Evolutionary conservation across 1,140 invertebrate species (phyloP).

Genomic region (Mycetomoellerius zeteki): DNA sequence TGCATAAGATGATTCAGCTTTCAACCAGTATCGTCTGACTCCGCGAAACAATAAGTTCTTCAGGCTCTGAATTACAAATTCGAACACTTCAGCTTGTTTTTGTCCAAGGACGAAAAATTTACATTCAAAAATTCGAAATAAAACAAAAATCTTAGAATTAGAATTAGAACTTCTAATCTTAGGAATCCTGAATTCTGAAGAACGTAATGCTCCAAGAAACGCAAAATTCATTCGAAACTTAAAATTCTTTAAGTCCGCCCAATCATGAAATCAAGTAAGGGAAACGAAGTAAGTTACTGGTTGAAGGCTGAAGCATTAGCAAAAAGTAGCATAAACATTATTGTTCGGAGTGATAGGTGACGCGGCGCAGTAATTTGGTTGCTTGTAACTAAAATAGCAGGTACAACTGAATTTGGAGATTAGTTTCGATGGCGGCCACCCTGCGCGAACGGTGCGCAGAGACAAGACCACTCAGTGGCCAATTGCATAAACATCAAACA

Average conservation of each 20-base stretch:
- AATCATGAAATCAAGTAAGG: background rate
- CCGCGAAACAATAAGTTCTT: background rate
- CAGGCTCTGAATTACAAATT: background rate
- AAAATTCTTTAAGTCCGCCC: background rate
- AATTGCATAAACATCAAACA: slow-evolving; percentile 86
- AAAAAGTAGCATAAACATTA: slow-evolving; percentile 38
- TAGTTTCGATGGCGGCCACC: slow-evolving; percentile 71
- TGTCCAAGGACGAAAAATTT: background rate
- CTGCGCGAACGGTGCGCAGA: slow-evolving; percentile 75
- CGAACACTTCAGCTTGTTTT: background rate
- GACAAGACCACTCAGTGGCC: slow-evolving; percentile 84
- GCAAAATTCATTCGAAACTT: background rate
- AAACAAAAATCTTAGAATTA: too few relatives aligned
- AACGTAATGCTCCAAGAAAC: background rate
- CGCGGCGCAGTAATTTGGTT: slow-evolving; percentile 48
- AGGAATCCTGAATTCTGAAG: background rate
- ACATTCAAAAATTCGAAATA: background rate
- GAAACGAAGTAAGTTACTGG: background rate
- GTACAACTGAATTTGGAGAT: slow-evolving; percentile 76
- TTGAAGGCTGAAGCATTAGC: slow-evolving; percentile 32
- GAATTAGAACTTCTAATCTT: background rate
- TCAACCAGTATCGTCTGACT: slow-evolving; percentile 34
- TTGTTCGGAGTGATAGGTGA: slow-evolving; percentile 36
- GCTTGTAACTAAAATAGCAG: slow-evolving; percentile 75
- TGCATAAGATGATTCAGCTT: slow-evolving; percentile 37